These are phyloP conservation scores for Aradophagus sp. DNA, from an alignment of 1,140 invertebrate species.

Conservation along the genomic window DNA sequence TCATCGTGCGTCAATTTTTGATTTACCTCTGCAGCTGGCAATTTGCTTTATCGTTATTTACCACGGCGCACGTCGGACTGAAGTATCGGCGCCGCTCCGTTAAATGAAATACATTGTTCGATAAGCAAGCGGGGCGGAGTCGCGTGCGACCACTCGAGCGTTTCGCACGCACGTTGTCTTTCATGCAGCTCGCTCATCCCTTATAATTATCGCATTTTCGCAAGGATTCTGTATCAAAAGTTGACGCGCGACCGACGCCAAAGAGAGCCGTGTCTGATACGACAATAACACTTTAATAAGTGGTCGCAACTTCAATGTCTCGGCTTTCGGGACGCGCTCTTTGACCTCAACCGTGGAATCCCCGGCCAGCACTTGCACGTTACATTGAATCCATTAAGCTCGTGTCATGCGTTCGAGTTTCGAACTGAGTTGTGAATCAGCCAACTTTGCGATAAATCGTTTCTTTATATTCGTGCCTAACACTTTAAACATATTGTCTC, in stretches of 20 bases:
- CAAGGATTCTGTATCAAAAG: slow-evolving; percentile 49
- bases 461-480: too few relatives aligned
- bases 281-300: slow-evolving; percentile 59
- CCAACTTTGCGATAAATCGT: too few relatives aligned
- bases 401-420: too few relatives aligned
- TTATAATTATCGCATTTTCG: slow-evolving; percentile 67
- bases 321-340: slow-evolving; percentile 15
- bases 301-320: slow-evolving; percentile 15
- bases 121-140: slow-evolving; percentile 18
- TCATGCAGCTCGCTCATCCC: slow-evolving; percentile 48
- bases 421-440: too few relatives aligned
- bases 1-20: slow-evolving; percentile 52
- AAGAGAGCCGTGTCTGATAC: slow-evolving; percentile 45
- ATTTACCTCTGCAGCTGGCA: slow-evolving; percentile 33
- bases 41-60: slow-evolving; percentile 46
- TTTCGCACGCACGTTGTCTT: slow-evolving; percentile 54
- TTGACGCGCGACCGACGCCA: slow-evolving; percentile 39
- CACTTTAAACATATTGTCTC: too few relatives aligned
- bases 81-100: not conserved
- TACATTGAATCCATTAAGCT: not conserved
- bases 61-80: not conserved
- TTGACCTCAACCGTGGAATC: too few relatives aligned
- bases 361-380: slow-evolving; percentile 5
- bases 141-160: slow-evolving; percentile 40
- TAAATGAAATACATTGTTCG: slow-evolving; percentile 27